Evolutionary conservation across 1,140 invertebrate species (phyloP), one percentile per base, ranked within the genome.

Genomic region (Drosophila seguyi): DNA sequence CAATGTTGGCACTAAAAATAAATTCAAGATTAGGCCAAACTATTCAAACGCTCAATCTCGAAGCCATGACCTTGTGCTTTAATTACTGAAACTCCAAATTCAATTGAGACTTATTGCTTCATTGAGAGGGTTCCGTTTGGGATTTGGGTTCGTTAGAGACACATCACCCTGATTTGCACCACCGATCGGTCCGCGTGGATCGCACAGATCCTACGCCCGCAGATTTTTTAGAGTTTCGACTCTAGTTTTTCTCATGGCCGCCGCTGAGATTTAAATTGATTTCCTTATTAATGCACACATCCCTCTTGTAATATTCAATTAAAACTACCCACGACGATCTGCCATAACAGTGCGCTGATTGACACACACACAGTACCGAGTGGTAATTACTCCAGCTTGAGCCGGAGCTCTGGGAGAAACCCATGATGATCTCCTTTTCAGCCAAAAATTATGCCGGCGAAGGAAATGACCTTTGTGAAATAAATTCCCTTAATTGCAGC

Each of bases 241-340:
- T 78, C 79, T 66, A 44, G 62, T 74, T 81, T 86, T 90, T 90
- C 86, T 90, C 81, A 90, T 90, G 87, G 48, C 38, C 58, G 67
- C 48, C 38, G 52, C 86, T 84, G 87, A 83, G 87, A 91, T 90
- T 90, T 90, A 90, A 90, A 90, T 90, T 91, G 81, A 91, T 91
- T 91, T 91, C 87, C 87, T 91, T 91, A 91, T 91, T 91, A 91
- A 86, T 73, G 87, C 83, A 90, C 87, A 86, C 87, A 90, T 90
- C 86, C 86, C 86, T 86, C 86, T 90, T 87, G 80, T 90, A 90
- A 86, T 87, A 91, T 87, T 86, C 80, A 90, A 90, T 91, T 90
- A 87, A 90, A 84, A 90, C 58, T 55, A 74, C 85, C 81, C 85
- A 85, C 84, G 80, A 77, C 48, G 52, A 55, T 53, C 50, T 16